Base-by-base conservation (phyloP, 2,113 vertebrate genomes). In the Anguilla japonica region DNA sequence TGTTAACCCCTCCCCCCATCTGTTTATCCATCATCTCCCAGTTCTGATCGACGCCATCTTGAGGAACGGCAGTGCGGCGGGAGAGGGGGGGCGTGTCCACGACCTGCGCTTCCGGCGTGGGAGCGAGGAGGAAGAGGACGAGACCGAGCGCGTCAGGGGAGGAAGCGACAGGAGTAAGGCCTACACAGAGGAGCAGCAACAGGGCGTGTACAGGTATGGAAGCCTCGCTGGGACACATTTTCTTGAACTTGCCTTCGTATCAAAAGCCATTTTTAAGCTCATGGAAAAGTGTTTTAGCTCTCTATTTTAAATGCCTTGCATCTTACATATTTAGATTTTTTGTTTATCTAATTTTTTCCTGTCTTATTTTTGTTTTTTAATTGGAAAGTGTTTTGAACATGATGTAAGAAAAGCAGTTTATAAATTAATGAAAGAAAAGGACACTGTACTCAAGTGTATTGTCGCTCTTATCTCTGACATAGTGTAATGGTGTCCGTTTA, bases 181-280 rank as follows among this genome's bases (percentile, higher is more conserved):
- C 85, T 98, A 97, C 88, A 97, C 96, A 0, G 96, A 97, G 81
- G 98, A 98, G 26, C 98, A 99, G 88, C 94, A 97, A 6, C 96
- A 97, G 87, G 97, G 97, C 26, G 97, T 99, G 82, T 94, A 94
- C 92, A 98, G 98, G 98, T 98, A 92, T 92, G 46, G 2, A 11
- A 6, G 20, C 82, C 26, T 3, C 4, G 8, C 34, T 18, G 79
- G 16, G 79, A 50, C 53, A 60, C 15, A 83, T 56, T 34, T 83
- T 14, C 50, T 53, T 3, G n/a, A 29, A 29, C 22, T 15, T 83
- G 14, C 43, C 20, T 56, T 81, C 15, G 18, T 15, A 14, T 60
- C 18, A 46, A 8, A 46, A 46, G 43, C 43, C 8, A 46, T 46
- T 46, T 46, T 46, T 6, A 46, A 46, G 43, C 43, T 46, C 5